Evolutionary conservation across 2,113 vertebrate species (phyloP), one percentile per base, ranked within the genome.

Genomic region (Penelope pileata): DNA sequence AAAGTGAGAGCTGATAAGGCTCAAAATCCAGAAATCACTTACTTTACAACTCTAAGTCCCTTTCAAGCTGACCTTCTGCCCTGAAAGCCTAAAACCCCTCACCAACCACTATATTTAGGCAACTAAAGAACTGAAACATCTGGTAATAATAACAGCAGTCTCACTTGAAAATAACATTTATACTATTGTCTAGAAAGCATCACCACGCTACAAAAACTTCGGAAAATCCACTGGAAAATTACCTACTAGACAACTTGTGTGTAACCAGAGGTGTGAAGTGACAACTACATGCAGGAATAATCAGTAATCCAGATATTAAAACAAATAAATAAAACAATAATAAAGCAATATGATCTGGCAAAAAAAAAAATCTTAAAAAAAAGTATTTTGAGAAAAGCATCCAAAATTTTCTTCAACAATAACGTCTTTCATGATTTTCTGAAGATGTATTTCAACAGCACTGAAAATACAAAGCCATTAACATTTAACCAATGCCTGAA

Each of bases 1-100:
- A 69, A 74, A 87, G 91, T 82, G 93, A 95, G 92, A 92, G 89
- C 76, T 94, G 96, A 97, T 96, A 95, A 96, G 93, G 88, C 62
- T 92, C 27, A 68, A 92, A 95, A 96, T 82, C 69, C 93, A 96
- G 85, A 94, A 96, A 82, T 74, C 94, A 94, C 95, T 97, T 96
- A 94, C 70, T 96, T 97, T 96, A 96, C 85, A 95, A 90, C 83
- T 95, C 62, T 34, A 80, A 94, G 92, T 91, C 91, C 48, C 77
- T 97, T 96, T 97, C 95, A 96, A 94, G 85, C 76, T 96, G 95
- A 96, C 97, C 96, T 95, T 73, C 76, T 95, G 96, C 91, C 96
- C 96, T 82, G 81, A 86, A 96, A 94, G 72, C 74, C 83, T 88
- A 85, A 92, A 91, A 80, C 36, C 30, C 82, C 70, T 83, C 87